phyloP scores from a whole-genome alignment of 2,113 vertebrate genomes.

The Zingel zingel region DNA sequence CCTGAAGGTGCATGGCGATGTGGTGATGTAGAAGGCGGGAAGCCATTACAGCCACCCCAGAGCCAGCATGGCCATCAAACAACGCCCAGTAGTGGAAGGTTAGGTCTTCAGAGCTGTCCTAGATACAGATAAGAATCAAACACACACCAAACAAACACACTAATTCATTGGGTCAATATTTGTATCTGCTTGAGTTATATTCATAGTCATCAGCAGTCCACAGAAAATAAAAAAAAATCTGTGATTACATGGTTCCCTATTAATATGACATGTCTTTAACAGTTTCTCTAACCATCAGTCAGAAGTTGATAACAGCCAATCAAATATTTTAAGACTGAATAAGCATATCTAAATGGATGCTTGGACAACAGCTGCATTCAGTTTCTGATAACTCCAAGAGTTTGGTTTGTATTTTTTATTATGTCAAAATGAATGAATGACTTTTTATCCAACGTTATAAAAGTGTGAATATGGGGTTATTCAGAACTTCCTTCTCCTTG shows the following conservation, averaged over 20 bases:
- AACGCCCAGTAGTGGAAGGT: constrained; percentile 95
- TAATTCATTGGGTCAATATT: neutral
- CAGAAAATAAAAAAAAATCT: neutral
- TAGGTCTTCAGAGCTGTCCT: constrained; percentile 84
- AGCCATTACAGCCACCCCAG: constrained; percentile 92
- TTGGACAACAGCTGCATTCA: neutral
- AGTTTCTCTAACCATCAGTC: neutral
- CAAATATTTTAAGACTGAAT: neutral
- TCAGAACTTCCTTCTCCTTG: neutral
- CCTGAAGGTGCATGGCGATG: constrained; percentile 92
- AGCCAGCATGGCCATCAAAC: constrained; percentile 97
- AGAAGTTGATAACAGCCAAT: neutral
- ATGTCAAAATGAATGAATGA: neutral
- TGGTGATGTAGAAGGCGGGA: constrained; percentile 93
- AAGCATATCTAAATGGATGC: neutral
- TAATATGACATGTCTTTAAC: neutral
- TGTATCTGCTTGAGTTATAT: neutral
- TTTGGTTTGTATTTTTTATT: neutral
- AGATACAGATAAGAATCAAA: constrained; percentile 7
- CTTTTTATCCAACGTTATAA: neutral
- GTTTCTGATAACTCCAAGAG: neutral
- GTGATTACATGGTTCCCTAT: neutral
- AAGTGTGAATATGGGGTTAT: neutral
- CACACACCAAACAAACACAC: neutral
- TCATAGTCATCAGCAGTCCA: neutral